Base-by-base conservation (phyloP, 2,888 invertebrate genomes). In the Athalia circularis region DNA sequence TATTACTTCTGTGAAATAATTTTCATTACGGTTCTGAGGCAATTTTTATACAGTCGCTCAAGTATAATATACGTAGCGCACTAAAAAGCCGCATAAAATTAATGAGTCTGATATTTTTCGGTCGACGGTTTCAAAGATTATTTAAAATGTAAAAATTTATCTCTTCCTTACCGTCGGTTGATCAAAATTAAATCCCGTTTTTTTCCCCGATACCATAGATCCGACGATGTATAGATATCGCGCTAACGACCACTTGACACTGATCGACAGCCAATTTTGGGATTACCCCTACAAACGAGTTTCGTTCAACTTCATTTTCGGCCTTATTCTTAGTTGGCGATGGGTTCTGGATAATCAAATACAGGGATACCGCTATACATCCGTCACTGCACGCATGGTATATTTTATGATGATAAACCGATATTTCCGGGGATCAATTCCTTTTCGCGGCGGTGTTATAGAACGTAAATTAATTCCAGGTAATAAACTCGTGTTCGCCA, bases 381-480 rank as follows among this genome's bases (percentile, higher is more conserved):
- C 15, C 61, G 1, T 0, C 11, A 3, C n/a, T n/a, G n/a, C 29
- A 62, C 8, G 11, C 8, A 62, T 29, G 5, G 5, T 9, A 61
- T 29, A 4, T 4, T 13, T 13, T 45, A 9, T 29, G 52, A 50
- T 13, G 67, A 5, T 50, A 13, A 65, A 13, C 13, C 67, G n/a
- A 15, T 57, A 11, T 57, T 70, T 70, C 70, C 70, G 72, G 13
- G 59, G 57, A 72, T 15, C 29, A 29, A 29, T 29, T 29, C 59
- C 72, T 57, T 59, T 13, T 59, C 15, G n/a, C 72, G 47, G 29
- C 2, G 29, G 29, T 29, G 29, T 72, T 47, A 13, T 43, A 47
- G 45, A 72, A 52, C 13, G 47, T 59, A 72, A 72, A 59, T 72
- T 72, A 72, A 72, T 72, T 57, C 59, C 72, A 47, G 45, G 72